Evolutionary conservation across 2,888 invertebrate species (phyloP).

Genomic region (Bembecia ichneumoniformis): DNA sequence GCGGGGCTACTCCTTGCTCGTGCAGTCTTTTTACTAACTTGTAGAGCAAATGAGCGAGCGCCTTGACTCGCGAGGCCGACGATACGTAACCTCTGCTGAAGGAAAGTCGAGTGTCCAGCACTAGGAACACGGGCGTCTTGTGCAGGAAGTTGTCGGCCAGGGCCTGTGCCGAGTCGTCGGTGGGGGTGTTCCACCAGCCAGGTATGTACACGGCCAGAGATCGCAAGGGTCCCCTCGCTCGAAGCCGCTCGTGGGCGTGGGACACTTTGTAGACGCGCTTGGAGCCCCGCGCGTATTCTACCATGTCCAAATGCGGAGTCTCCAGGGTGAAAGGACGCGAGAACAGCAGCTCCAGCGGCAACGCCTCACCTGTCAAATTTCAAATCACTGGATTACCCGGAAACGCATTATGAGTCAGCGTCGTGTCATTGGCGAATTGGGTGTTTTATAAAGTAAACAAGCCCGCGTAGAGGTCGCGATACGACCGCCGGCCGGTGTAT

Average conservation of each 20-base stretch:
- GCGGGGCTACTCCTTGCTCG: constrained; percentile 37
- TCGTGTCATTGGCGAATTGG: too few species aligned
- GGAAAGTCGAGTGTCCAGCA: constrained; percentile 42
- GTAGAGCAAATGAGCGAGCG: constrained; percentile 36
- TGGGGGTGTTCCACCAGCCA: constrained; percentile 58
- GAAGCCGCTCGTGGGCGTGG: constrained; percentile 22
- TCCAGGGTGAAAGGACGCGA: constrained; percentile 25
- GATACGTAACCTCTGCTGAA: constrained; percentile 51
- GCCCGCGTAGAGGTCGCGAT: too few species aligned
- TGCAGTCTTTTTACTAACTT: constrained; percentile 31
- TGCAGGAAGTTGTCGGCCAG: constrained; percentile 37
- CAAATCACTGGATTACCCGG: too few species aligned
- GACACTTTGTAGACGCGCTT: constrained; percentile 23
- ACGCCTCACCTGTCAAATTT: constrained; percentile 36
- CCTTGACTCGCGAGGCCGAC: constrained; percentile 40
- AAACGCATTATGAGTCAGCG: too few species aligned
- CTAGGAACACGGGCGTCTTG: constrained; percentile 31
- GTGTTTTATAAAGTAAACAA: too few species aligned
- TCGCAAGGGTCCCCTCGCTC: constrained; percentile 8
- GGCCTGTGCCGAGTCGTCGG: constrained; percentile 41
- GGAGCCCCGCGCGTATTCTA: constrained; percentile 26
- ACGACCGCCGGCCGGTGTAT: too few species aligned
- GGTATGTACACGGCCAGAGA: constrained; percentile 45
- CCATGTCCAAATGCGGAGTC: constrained; percentile 27
- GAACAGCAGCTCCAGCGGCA: constrained; percentile 43